phyloP scores from a whole-genome alignment of 2,888 invertebrate genomes.

The Tyria jacobaeae region DNA sequence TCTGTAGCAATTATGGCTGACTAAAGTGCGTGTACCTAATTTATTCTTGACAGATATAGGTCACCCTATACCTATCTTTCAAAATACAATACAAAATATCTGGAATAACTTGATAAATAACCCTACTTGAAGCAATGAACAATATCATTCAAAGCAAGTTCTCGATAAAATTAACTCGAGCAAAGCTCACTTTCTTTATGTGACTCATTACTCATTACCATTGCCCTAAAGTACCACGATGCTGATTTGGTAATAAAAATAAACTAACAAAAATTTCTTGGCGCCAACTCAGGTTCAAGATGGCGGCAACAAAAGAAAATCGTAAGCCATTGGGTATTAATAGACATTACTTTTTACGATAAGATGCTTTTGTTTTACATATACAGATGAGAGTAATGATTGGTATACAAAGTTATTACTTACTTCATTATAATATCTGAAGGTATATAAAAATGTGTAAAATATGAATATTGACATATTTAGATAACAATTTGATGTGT shows the following conservation, averaged over 20 bases:
- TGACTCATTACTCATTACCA: slow-evolving; percentile 71
- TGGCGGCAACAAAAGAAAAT: slow-evolving; percentile 52
- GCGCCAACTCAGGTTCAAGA: slow-evolving; percentile 66
- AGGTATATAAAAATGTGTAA: no score
- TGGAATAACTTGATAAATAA: slow-evolving; percentile 18
- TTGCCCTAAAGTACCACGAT: slow-evolving; percentile 58
- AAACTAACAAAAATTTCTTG: slow-evolving; percentile 65
- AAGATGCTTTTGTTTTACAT: slow-evolving; percentile 9
- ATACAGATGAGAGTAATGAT: not conserved
- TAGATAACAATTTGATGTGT: no score
- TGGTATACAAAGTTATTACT: no score
- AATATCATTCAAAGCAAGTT: slow-evolving; percentile 32
- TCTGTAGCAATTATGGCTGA: no score
- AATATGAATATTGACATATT: no score
- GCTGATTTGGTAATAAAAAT: slow-evolving; percentile 74
- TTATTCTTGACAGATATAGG: no score
- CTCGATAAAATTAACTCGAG: slow-evolving; percentile 50
- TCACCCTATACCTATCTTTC: not conserved
- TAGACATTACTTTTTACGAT: slow-evolving; percentile 43
- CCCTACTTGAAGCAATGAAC: slow-evolving; percentile 12
- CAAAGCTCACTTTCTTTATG: slow-evolving; percentile 57
- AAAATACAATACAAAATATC: not conserved
- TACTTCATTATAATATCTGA: no score
- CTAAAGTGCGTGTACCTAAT: no score
- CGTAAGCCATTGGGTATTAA: slow-evolving; percentile 35